Evolutionary conservation across 2,797 vertebrate species (phyloP).

Genomic region (Tympanoctomys barrerae): DNA sequence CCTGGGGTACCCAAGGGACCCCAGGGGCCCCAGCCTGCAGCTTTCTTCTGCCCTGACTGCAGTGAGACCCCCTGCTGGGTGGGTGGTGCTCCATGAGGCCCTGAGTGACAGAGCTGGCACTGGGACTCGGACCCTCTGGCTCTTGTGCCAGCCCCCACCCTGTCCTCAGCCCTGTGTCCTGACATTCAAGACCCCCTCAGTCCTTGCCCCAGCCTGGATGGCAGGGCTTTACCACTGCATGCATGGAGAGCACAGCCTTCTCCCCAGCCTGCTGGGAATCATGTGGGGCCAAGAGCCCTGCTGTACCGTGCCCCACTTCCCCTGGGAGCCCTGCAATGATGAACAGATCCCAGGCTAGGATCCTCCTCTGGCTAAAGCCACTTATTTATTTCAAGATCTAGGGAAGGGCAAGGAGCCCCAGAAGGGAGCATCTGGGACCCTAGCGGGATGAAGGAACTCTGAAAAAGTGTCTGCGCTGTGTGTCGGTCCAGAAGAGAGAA

Average conservation of each 20-base stretch:
- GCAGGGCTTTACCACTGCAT: neutral
- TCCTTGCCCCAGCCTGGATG: neutral
- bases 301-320: neutral
- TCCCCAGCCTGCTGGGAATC: neutral
- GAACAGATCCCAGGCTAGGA: neutral
- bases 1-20: neutral
- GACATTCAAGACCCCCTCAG: fast-evolving
- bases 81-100: neutral
- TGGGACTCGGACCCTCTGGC: neutral
- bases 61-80: neutral
- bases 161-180: neutral
- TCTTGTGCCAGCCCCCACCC: no score
- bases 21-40: neutral
- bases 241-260: neutral
- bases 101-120: neutral
- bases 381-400: neutral
- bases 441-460: neutral
- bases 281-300: neutral
- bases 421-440: neutral
- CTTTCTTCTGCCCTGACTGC: neutral
- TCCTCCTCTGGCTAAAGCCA: neutral
- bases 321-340: neutral
- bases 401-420: neutral
- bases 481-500: neutral
- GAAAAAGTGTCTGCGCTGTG: neutral